phyloP scores from a whole-genome alignment of 2,888 invertebrate species.

The Muscina levida region DNA sequence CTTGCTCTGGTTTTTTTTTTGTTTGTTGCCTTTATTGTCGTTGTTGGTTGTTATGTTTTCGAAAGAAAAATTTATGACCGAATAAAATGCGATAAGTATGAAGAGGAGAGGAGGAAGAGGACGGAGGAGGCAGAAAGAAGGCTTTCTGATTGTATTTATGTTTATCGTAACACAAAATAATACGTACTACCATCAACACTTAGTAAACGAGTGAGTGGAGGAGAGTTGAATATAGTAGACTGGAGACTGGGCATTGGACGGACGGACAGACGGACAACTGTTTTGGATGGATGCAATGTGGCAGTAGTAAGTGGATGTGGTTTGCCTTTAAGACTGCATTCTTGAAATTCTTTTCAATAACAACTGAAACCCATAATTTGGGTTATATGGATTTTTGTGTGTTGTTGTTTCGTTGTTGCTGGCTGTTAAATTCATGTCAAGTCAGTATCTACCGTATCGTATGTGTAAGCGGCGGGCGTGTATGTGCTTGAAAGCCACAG shows the following conservation, averaged over 20 bases:
- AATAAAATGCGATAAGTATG: slow-evolving; percentile 31
- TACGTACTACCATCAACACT: slow-evolving; percentile 10
- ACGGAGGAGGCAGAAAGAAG: not conserved
- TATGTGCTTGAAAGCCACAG: not conserved
- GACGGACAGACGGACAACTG: not conserved
- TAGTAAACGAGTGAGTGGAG: not conserved
- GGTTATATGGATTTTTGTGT: slow-evolving; percentile 26
- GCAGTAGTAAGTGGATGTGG: slow-evolving; percentile 26
- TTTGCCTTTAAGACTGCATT: slow-evolving; percentile 56
- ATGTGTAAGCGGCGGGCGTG: not conserved
- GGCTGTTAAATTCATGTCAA: not conserved
- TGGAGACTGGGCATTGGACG: no score
- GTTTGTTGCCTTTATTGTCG: no score
- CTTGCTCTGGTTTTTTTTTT: slow-evolving; percentile 24
- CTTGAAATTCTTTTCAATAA: slow-evolving; percentile 58
- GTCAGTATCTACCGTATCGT: not conserved
- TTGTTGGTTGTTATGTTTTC: slow-evolving; percentile 3
- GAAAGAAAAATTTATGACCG: slow-evolving; percentile 48
- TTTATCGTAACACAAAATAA: slow-evolving; percentile 20
- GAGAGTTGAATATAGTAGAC: no score
- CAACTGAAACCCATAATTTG: slow-evolving; percentile 30
- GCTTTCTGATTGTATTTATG: slow-evolving; percentile 24
- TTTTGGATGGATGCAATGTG: slow-evolving; percentile 29
- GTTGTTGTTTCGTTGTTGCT: not conserved
- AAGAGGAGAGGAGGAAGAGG: slow-evolving; percentile 29